Percentiles rank a stretch among this genome's conserved stretches.
phyloP scores from a whole-genome alignment of 2,797 vertebrate species.

The Acanthurus tractus region DNA sequence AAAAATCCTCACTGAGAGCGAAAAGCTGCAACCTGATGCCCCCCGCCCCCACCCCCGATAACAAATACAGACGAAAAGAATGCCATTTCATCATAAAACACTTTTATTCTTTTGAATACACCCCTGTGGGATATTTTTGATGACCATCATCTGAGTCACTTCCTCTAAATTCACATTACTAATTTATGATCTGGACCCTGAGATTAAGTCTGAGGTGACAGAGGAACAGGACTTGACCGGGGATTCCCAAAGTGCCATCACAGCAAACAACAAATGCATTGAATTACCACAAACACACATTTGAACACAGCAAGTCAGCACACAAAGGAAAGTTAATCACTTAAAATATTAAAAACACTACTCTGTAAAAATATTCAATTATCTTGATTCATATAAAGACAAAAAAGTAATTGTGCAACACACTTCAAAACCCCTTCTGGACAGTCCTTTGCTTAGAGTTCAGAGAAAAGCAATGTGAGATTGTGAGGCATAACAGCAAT shows the following conservation, averaged over 20 bases:
- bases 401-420: conserved; percentile 51
- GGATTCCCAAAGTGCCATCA: conserved; percentile 57
- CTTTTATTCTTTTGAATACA: conserved; percentile 56
- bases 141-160: conserved; percentile 10
- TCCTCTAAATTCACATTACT: conserved; percentile 2
- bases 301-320: conserved; percentile 28
- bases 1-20: background rate
- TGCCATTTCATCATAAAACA: conserved; percentile 27
- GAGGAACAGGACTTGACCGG: conserved; percentile 41
- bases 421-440: conserved; percentile 39
- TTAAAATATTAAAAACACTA: conserved; percentile 46
- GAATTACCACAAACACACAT: conserved; percentile 21
- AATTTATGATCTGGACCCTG: conserved; percentile 37
- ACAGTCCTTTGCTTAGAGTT: conserved; percentile 36
- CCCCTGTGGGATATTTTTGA: conserved; percentile 11
- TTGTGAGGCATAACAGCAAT: conserved; percentile 5
- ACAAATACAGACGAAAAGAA: conserved; percentile 25
- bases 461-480: conserved; percentile 10
- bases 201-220: conserved; percentile 29
- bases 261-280: conserved; percentile 56
- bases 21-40: background rate
- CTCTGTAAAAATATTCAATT: conserved; percentile 37
- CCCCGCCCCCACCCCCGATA: background rate
- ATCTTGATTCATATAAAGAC: conserved; percentile 22
- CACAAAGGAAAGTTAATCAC: conserved; percentile 27